Conservation (phyloP, 2,888 invertebrate genomes). For the Terebella lapidaria region DNA sequence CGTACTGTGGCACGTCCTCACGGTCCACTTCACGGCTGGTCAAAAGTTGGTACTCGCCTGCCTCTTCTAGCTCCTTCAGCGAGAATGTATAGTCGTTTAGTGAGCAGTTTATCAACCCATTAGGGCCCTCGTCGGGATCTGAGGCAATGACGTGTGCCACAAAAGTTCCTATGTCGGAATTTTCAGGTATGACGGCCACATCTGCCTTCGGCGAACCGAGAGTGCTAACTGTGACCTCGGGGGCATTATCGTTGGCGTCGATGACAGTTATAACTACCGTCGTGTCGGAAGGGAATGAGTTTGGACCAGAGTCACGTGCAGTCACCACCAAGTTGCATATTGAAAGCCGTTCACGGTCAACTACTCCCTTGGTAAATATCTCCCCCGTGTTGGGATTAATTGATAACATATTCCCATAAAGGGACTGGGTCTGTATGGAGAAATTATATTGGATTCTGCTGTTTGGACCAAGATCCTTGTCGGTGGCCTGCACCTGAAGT, state of each 20-base stretch:
- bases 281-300: background rate
- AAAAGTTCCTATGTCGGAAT: constrained; percentile 21
- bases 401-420: constrained; percentile 19
- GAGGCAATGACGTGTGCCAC: constrained; percentile 12
- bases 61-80: constrained; percentile 11
- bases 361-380: constrained; percentile 6
- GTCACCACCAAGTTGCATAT: constrained; percentile 24
- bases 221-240: constrained; percentile 75
- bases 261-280: constrained; percentile 54
- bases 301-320: constrained; percentile 18
- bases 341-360: constrained; percentile 13
- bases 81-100: constrained; percentile 38
- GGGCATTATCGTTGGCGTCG: constrained; percentile 82
- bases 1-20: constrained; percentile 87
- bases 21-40: constrained; percentile 85
- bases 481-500: constrained; percentile 21
- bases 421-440: constrained; percentile 13
- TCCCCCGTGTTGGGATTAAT: constrained; percentile 19
- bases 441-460: constrained; percentile 24
- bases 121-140: constrained; percentile 11
- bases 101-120: constrained; percentile 18
- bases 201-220: constrained; percentile 70
- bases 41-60: constrained; percentile 55
- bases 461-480: constrained; percentile 24
- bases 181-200: constrained; percentile 23